Percentiles rank a stretch among this genome's conserved stretches.
These are phyloP conservation scores for Sebastes steindachneri DNA, from an alignment of 2,797 vertebrate genomes.

Conservation along the genomic window DNA sequence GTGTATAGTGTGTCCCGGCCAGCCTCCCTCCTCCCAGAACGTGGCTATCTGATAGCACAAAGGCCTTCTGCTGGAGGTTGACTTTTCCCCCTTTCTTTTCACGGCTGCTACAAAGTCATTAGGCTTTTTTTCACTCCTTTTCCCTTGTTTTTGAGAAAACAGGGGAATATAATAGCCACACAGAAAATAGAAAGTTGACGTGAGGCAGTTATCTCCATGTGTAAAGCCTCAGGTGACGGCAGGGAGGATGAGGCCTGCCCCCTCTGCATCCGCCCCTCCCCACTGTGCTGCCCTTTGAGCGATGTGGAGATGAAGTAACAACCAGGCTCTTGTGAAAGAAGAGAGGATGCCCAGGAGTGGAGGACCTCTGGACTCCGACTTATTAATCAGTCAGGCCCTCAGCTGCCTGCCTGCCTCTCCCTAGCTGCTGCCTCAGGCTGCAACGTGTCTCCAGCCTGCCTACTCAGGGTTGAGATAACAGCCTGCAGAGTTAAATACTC, in stretches of 20 bases:
- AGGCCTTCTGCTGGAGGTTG: constrained; percentile 85
- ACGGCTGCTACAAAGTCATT: constrained; percentile 81
- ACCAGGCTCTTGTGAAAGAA: constrained; percentile 78
- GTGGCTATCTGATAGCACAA: constrained; percentile 88
- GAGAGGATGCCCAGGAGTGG: constrained; percentile 79
- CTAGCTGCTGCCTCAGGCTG: constrained; percentile 59
- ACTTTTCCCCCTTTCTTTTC: constrained; percentile 82
- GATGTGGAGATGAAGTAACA: constrained; percentile 73
- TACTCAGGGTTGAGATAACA: constrained; percentile 46
- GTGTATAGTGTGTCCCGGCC: constrained; percentile 89
- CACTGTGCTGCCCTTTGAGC: constrained; percentile 36
- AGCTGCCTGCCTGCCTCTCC: constrained; percentile 48
- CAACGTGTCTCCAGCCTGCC: constrained; percentile 36
- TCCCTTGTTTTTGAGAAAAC: constrained; percentile 62
- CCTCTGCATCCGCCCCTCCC: constrained; percentile 25
- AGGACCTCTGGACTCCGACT: constrained; percentile 79
- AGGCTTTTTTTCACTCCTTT: constrained; percentile 64
- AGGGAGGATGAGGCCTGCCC: constrained; percentile 27
- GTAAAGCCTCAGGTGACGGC: constrained; percentile 75
- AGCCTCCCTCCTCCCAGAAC: constrained; percentile 82
- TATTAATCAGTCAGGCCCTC: constrained; percentile 76
- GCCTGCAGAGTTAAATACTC: constrained; percentile 58
- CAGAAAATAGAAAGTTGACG: constrained; percentile 61
- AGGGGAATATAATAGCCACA: constrained; percentile 58
- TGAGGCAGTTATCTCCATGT: constrained; percentile 55